Evolutionary conservation across 2,797 vertebrate genomes (phyloP).

Genomic region (Coranthus polyacanthus): DNA sequence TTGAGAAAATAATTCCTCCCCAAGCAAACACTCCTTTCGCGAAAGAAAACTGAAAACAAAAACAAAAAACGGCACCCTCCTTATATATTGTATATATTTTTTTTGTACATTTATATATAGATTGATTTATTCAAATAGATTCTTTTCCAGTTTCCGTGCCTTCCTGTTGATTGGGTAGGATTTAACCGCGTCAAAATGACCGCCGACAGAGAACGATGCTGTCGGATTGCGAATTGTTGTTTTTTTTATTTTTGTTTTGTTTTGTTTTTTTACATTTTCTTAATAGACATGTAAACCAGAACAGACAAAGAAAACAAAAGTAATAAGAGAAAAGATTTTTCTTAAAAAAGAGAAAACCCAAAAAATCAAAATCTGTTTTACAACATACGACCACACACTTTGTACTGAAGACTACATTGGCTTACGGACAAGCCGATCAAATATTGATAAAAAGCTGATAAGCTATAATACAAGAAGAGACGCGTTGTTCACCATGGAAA

Average conservation of each 20-base stretch:
- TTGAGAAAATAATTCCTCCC: slow-evolving; percentile 79
- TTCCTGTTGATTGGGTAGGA: slow-evolving; percentile 80
- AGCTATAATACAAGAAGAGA: slow-evolving; percentile 90
- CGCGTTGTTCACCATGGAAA: slow-evolving; percentile 79
- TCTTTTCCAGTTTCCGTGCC: slow-evolving; percentile 86
- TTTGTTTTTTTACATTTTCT: slow-evolving; percentile 67
- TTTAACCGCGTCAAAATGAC: slow-evolving; percentile 71
- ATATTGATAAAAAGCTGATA: slow-evolving; percentile 88
- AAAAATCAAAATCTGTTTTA: slow-evolving; percentile 72
- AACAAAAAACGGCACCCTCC: slow-evolving; percentile 78
- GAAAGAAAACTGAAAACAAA: slow-evolving; percentile 60
- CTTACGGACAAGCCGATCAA: slow-evolving; percentile 85
- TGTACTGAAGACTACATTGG: slow-evolving; percentile 89
- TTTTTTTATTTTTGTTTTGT: slow-evolving; percentile 29
- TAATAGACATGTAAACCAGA: slow-evolving; percentile 85
- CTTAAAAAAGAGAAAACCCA: slow-evolving; percentile 65
- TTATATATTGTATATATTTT: slow-evolving; percentile 87
- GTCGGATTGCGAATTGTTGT: slow-evolving; percentile 65
- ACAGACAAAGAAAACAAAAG: slow-evolving; percentile 80
- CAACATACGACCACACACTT: slow-evolving; percentile 88
- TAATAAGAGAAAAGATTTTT: slow-evolving; percentile 79
- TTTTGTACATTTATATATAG: slow-evolving; percentile 90
- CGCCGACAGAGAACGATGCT: slow-evolving; percentile 68
- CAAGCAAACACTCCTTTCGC: slow-evolving; percentile 73
- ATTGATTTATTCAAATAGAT: slow-evolving; percentile 87